phyloP scores from a whole-genome alignment of 2,797 vertebrate genomes.

The Microctenopoma lineatum region DNA sequence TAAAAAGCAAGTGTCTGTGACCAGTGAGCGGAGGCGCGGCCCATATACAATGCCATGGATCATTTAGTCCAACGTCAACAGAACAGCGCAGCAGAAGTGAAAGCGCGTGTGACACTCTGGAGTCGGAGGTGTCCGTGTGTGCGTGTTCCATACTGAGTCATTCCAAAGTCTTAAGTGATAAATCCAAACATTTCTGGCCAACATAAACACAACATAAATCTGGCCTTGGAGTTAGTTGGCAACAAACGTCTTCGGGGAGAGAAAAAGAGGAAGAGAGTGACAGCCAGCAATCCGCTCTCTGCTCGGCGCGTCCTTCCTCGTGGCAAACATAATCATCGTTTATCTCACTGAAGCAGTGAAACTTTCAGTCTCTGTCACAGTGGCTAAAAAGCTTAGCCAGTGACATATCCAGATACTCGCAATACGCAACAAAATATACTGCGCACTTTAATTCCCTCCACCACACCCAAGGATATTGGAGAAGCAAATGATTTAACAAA shows the following conservation, averaged over 20 bases:
- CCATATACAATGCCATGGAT: slow-evolving; percentile 73
- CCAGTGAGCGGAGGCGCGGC: slow-evolving; percentile 62
- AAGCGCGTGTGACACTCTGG: slow-evolving; percentile 55
- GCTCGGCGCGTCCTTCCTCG: slow-evolving; percentile 20
- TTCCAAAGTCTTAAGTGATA: slow-evolving; percentile 45
- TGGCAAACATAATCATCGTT: slow-evolving; percentile 32
- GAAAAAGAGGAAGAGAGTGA: slow-evolving; percentile 28
- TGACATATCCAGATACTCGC: slow-evolving; percentile 30
- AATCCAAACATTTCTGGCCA: slow-evolving; percentile 63
- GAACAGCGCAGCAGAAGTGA: slow-evolving; percentile 45
- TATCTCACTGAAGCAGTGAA: slow-evolving; percentile 55
- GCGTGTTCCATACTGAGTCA: slow-evolving; percentile 1
- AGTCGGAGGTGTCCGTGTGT: slow-evolving; percentile 37
- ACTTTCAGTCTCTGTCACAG: slow-evolving; percentile 19
- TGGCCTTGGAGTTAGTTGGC: slow-evolving; percentile 42
- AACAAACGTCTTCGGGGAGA: slow-evolving; percentile 49
- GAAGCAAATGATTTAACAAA: slow-evolving; percentile 67
- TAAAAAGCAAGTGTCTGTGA: slow-evolving; percentile 78
- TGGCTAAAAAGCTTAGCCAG: background rate
- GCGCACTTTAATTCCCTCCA: slow-evolving; percentile 32
- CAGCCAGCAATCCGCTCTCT: slow-evolving; percentile 39
- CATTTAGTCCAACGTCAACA: slow-evolving; percentile 74
- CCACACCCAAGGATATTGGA: slow-evolving; percentile 64
- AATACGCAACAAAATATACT: slow-evolving; percentile 22
- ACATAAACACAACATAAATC: slow-evolving; percentile 73